Evolutionary conservation across 2,113 vertebrate species (phyloP).

Genomic region (Aepyceros melampus): DNA sequence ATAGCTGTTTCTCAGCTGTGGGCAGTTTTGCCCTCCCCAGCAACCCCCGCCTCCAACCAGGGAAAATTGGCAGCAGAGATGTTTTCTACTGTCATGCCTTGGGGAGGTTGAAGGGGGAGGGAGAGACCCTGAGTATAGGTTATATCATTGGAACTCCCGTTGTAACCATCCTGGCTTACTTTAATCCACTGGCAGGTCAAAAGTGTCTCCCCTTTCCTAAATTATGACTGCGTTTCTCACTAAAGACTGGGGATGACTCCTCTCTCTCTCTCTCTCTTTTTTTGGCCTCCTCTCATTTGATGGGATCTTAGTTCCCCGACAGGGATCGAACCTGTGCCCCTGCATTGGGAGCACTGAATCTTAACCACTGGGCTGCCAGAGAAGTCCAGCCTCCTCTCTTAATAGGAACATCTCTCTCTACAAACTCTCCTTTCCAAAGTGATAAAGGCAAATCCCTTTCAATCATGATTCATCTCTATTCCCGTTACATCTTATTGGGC

Average conservation of each 20-base stretch:
- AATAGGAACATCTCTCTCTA: neutral
- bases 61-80: neutral
- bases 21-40: neutral
- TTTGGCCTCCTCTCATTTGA: neutral
- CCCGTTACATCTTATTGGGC: neutral
- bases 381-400: neutral
- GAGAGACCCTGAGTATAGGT: neutral
- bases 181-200: neutral
- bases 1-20: neutral
- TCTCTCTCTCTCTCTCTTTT: neutral
- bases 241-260: neutral
- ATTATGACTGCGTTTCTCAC: neutral
- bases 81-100: neutral
- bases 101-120: too few relatives aligned
- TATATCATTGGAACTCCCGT: rapidly evolving
- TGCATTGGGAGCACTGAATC: neutral
- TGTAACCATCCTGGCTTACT: neutral
- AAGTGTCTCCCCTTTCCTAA: neutral
- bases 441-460: neutral
- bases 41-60: neutral
- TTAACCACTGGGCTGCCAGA: neutral
- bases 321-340: neutral
- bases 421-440: neutral
- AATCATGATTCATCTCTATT: neutral
- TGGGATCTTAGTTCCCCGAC: neutral